These are phyloP conservation scores for Orchesellides sinensis DNA, from an alignment of 2,888 invertebrate species.

Conservation along the genomic window DNA sequence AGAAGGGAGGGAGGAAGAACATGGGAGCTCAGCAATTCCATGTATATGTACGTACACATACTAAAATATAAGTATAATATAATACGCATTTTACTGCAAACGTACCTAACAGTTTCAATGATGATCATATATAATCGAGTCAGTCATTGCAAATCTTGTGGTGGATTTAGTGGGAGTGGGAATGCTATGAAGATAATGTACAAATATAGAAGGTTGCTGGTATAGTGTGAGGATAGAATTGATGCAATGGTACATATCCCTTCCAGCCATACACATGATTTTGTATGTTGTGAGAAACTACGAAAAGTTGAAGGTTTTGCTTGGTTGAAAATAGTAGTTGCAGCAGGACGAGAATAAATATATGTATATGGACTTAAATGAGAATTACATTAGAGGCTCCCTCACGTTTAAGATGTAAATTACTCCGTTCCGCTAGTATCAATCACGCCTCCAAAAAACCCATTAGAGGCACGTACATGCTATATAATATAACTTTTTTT, in stretches of 20 bases:
- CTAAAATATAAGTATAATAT: no score
- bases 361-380: background rate
- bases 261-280: no score
- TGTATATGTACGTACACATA: background rate
- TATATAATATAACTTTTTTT: background rate
- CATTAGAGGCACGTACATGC: constrained; percentile 19
- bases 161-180: no score
- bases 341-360: background rate
- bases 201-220: background rate
- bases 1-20: background rate
- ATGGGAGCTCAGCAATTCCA: background rate
- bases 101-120: no score
- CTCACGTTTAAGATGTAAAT: constrained; percentile 46
- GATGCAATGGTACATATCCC: no score
- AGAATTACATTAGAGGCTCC: constrained; percentile 23
- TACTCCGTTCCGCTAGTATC: constrained; percentile 41
- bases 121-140: background rate
- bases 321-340: background rate
- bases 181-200: background rate
- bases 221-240: no score
- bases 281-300: no score
- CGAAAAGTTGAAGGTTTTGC: no score
- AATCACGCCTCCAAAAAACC: constrained; percentile 29
- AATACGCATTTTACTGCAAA: no score
- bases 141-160: no score